Evolutionary conservation across 2,797 vertebrate genomes (phyloP).

Genomic region (Clarias platycephalus): DNA sequence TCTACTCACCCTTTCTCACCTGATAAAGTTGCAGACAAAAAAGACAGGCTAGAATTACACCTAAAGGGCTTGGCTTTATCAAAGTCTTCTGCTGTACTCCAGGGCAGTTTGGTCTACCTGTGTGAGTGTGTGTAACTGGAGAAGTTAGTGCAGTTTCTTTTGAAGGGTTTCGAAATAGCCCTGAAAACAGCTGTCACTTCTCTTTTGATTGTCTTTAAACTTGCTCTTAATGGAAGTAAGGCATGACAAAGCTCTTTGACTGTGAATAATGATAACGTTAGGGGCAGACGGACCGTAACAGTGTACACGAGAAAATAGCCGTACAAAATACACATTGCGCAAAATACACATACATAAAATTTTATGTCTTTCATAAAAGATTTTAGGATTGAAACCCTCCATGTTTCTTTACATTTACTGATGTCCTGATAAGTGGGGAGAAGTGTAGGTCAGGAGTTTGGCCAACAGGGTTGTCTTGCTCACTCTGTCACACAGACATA

Average conservation of each 20-base stretch:
- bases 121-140: constrained; percentile 44
- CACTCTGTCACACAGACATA: constrained; percentile 6
- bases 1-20: constrained; percentile 54
- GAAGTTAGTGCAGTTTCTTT: constrained; percentile 55
- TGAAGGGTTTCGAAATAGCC: constrained; percentile 58
- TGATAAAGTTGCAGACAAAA: constrained; percentile 51
- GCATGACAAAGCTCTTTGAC: constrained; percentile 40
- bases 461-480: constrained; percentile 22
- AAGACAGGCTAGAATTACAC: constrained; percentile 47
- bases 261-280: constrained; percentile 59
- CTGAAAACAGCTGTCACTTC: constrained; percentile 63
- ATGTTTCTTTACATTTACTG: constrained; percentile 23
- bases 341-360: no score
- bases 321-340: constrained; percentile 43
- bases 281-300: constrained; percentile 53
- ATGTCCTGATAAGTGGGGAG: constrained; percentile 24
- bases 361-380: background rate
- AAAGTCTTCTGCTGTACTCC: constrained; percentile 55
- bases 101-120: constrained; percentile 34
- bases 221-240: constrained; percentile 61
- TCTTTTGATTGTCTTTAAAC: constrained; percentile 60
- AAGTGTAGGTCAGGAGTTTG: constrained; percentile 35
- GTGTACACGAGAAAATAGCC: constrained; percentile 41
- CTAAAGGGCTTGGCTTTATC: constrained; percentile 58
- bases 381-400: constrained; percentile 13